Evolutionary conservation across 35 echinoderm and acorn worm species (phyloP).

Genomic region (Amphiura filiformis): DNA sequence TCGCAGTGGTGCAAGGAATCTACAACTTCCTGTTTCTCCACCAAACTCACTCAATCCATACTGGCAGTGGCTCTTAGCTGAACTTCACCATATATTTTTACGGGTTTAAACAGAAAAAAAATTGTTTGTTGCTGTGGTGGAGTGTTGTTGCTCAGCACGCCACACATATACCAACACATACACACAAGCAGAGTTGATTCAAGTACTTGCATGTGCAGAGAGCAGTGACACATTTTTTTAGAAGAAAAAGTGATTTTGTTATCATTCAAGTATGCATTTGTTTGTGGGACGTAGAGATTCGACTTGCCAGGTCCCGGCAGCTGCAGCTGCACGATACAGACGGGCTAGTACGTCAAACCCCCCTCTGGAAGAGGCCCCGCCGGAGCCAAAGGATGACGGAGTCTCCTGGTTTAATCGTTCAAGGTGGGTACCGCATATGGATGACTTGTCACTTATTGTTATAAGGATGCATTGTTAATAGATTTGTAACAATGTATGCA

Average conservation of each 20-base stretch:
- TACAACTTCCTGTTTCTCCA: neutral
- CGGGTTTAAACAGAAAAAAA: no score
- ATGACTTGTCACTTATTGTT: no score
- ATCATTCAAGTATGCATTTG: neutral
- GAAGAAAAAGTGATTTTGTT: neutral
- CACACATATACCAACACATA: neutral
- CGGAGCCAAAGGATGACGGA: neutral
- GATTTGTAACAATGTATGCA: no score
- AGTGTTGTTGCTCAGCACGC: neutral
- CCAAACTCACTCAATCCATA: no score
- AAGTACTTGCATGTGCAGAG: neutral
- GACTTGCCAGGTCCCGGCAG: neutral
- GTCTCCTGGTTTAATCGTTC: no score
- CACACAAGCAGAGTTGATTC: neutral
- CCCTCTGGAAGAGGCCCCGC: neutral
- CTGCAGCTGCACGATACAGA: neutral
- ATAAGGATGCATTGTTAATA: no score
- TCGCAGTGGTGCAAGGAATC: neutral
- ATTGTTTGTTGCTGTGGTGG: no score
- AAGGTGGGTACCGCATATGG: no score
- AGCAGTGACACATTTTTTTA: neutral
- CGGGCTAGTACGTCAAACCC: neutral
- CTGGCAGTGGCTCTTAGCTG: neutral
- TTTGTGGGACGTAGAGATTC: slow-evolving; percentile 1
- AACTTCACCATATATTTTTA: no score